Evolutionary conservation across 1,140 invertebrate species (phyloP), one percentile per base, ranked within the genome.

Genomic region (Parapsyche elsis): DNA sequence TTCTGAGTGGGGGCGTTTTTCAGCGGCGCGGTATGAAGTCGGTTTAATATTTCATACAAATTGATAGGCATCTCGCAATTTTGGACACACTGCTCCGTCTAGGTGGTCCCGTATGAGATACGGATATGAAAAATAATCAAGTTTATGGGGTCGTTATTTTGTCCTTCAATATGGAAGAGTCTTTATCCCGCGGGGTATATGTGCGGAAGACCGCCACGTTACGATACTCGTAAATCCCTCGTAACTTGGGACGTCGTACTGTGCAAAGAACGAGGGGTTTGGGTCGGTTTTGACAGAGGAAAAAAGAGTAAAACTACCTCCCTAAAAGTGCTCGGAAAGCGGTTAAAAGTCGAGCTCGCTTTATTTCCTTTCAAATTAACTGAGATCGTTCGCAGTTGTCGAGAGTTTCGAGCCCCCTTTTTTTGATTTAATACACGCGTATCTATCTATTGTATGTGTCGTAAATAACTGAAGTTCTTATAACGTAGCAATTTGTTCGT

Each of bases 81-180:
- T 38, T 7, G 30, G 30, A 4, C 30, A 4, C 30, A 38, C 30
- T 4, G 1, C 30, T 38, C 30, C 7, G 7, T 61, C 67, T 16
- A 12, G 21, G 24, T 14, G 12, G 23, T 12, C 12, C 12, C 67
- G 67, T 71, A 38, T 30, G 38, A 21, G 23, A 30, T 30, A 38
- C 30, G 30, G 30, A 71, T 71, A 71, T 71, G 67, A 45, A 71
- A 71, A 30, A 45, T 71, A 71, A 71, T 71, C 67, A 71, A 71
- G 67, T 71, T 71, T 71, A 71, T 24, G 16, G 23, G 16, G 38
- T 30, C 67, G 67, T 71, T 71, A 71, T 71, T 61, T 61, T 61
- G 38, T 45, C 24, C 67, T 45, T 38, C 38, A 71, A 45, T 45
- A 30, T 71, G 38, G 23, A 7, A 24, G 67, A 30, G 67, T 71